Conservation (phyloP, 1,140 invertebrate species). For the Macrocentrus cingulum region DNA sequence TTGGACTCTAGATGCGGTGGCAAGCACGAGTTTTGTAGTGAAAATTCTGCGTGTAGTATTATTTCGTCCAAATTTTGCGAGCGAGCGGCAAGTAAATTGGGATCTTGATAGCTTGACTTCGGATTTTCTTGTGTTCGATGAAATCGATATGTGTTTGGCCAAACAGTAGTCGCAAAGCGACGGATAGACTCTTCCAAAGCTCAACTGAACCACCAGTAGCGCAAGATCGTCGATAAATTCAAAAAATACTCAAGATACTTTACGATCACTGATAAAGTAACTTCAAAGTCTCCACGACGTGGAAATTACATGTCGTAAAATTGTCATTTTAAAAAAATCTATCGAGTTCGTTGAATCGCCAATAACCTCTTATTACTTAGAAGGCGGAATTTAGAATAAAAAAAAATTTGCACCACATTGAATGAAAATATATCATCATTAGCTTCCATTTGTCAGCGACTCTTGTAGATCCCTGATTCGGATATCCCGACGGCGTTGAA, state of each 20-base stretch:
- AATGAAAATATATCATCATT: no score
- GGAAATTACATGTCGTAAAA: conserved; percentile 55
- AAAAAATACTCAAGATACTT: no score
- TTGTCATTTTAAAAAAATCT: no score
- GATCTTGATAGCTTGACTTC: conserved; percentile 60
- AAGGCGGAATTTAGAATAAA: no score
- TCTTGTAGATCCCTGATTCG: no score
- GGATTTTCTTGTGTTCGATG: conserved; percentile 62
- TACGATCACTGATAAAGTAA: no score
- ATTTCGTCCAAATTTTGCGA: conserved; percentile 39
- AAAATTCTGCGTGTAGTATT: conserved; percentile 68
- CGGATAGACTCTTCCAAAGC: conserved; percentile 70
- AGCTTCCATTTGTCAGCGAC: no score
- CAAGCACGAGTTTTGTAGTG: conserved; percentile 68
- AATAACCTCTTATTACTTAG: no score
- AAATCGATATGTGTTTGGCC: conserved; percentile 72
- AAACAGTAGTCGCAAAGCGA: conserved; percentile 47
- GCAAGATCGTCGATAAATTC: conserved; percentile 42
- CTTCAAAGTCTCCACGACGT: conserved; percentile 30
- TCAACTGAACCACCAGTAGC: conserved; percentile 55
- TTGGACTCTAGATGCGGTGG: conserved; percentile 34
- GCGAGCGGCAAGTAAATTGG: conserved; percentile 53
- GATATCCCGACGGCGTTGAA: no score
- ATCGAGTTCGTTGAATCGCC: no score
- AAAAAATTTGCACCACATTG: no score